Evolutionary conservation across 92 coral and sea anemone genomes (phyloP).

Genomic region (Umimayanthus chanpuru): DNA sequence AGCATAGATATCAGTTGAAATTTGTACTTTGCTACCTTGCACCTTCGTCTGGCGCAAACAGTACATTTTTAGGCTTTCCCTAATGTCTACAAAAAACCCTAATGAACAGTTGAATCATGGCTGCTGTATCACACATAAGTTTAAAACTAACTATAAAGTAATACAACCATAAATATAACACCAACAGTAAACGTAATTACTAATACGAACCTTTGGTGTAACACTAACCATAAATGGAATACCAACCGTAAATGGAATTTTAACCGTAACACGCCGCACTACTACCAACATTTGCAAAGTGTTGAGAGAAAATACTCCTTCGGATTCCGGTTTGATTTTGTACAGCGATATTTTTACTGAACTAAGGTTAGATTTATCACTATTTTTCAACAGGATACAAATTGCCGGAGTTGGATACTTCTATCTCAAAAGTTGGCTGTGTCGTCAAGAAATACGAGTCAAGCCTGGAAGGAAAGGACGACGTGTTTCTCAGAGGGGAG

Average conservation of each 20-base stretch:
- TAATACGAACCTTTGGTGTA: no score
- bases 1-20: not conserved
- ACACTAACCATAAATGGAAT: no score
- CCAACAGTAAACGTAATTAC: no score
- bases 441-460: not conserved
- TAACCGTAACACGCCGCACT: not conserved
- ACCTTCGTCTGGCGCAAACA: not conserved
- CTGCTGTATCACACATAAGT: no score
- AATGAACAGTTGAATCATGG: no score
- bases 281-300: not conserved
- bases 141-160: no score
- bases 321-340: not conserved
- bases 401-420: not conserved
- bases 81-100: no score
- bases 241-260: no score
- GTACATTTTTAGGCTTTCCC: not conserved
- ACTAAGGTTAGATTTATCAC: not conserved
- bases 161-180: no score
- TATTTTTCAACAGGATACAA: constrained; percentile 11
- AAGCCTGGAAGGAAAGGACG: constrained; percentile 26
- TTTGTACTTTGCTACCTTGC: not conserved
- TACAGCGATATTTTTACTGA: not conserved
- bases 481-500: not conserved
- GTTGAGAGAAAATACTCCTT: not conserved
- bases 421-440: not conserved